These are phyloP conservation scores for Urechis unicinctus DNA, from an alignment of 2,888 invertebrate genomes.

Conservation along the genomic window DNA sequence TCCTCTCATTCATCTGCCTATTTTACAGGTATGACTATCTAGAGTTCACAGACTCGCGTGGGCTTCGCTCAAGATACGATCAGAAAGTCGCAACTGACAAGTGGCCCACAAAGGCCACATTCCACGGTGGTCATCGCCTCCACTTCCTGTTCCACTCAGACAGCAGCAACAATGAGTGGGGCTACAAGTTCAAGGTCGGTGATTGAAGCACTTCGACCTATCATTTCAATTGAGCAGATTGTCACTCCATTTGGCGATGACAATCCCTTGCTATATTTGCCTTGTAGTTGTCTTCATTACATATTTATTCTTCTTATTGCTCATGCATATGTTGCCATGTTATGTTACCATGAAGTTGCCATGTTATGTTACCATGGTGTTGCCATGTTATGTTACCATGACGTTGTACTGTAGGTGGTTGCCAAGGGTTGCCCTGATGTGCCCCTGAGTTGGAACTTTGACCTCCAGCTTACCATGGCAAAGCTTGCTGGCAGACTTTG, in stretches of 20 bases:
- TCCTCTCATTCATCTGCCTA: too few species aligned
- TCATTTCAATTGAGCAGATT: too few species aligned
- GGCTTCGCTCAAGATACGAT: slow-evolving; percentile 40
- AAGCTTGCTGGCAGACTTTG: slow-evolving; percentile 41
- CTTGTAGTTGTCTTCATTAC: too few species aligned
- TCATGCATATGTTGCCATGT: too few species aligned
- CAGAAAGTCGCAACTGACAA: slow-evolving; percentile 44
- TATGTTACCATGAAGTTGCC: too few species aligned
- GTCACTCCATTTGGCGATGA: too few species aligned
- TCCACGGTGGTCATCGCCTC: slow-evolving; percentile 37
- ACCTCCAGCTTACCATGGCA: slow-evolving; percentile 39
- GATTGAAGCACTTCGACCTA: too few species aligned
- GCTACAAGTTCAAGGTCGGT: slow-evolving; percentile 46
- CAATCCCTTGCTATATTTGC: too few species aligned
- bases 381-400: too few species aligned
- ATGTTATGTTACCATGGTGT: too few species aligned
- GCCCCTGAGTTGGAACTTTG: slow-evolving; percentile 43
- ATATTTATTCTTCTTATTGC: too few species aligned
- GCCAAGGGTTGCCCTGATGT: slow-evolving; percentile 44
- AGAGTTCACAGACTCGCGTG: slow-evolving; percentile 42
- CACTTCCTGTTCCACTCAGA: slow-evolving; percentile 47
- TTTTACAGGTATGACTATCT: slow-evolving; percentile 44
- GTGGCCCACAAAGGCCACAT: slow-evolving; percentile 40
- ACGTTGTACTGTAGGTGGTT: too few species aligned
- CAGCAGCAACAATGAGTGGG: slow-evolving; percentile 49